Evolutionary conservation across 92 coral and sea anemone genomes (phyloP).

Genomic region (Heliopora coerulea): DNA sequence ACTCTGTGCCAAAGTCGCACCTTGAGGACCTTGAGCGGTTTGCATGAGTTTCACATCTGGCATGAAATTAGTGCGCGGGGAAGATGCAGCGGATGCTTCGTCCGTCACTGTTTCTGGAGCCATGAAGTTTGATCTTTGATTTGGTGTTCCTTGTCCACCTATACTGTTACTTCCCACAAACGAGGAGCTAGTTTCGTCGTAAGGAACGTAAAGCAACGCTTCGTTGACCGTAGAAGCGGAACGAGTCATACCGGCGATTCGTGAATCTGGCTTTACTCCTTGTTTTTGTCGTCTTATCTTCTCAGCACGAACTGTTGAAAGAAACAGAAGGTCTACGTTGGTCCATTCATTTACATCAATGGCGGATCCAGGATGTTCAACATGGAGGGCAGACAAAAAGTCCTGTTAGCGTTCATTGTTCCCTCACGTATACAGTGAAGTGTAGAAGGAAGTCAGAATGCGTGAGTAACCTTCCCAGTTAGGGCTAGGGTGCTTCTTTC

Average conservation of each 20-base stretch:
- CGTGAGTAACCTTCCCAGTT: too few relatives aligned
- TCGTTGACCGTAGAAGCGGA: background rate
- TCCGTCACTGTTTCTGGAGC: background rate
- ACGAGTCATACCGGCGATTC: background rate
- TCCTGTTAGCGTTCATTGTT: too few relatives aligned
- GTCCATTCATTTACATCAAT: too few relatives aligned
- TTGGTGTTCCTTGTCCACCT: background rate
- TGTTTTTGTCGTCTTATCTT: conserved; percentile 9
- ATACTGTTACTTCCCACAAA: too few relatives aligned
- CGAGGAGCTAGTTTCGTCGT: background rate
- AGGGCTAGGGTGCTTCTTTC: too few relatives aligned
- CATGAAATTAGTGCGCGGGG: background rate
- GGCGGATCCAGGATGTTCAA: too few relatives aligned
- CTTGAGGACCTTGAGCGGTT: too few relatives aligned
- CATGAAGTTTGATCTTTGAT: background rate
- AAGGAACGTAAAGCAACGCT: background rate
- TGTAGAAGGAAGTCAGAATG: too few relatives aligned
- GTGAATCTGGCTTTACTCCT: background rate
- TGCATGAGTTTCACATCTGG: background rate
- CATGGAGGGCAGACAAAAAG: too few relatives aligned
- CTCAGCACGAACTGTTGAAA: conserved; percentile 2
- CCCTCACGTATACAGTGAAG: too few relatives aligned
- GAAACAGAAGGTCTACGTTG: background rate
- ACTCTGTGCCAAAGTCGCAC: background rate
- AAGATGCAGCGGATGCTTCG: background rate